Conservation (phyloP, 1,140 invertebrate species). For the Eriocheir sinensis region DNA sequence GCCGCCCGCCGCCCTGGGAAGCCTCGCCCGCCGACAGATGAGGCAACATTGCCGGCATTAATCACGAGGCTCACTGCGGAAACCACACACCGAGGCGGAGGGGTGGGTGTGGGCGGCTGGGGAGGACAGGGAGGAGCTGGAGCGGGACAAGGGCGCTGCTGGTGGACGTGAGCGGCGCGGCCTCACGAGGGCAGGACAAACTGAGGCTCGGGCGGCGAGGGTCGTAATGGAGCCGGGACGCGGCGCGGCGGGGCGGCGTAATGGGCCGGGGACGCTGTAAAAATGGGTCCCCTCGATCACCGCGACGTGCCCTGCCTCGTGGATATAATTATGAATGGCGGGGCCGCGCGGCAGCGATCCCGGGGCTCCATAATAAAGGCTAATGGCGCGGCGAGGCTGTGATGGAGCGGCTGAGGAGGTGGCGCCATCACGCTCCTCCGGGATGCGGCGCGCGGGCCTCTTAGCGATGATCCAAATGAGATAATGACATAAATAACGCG, state of each 20-base stretch:
- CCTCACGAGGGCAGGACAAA: background rate
- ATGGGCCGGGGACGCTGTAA: background rate
- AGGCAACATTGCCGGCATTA: background rate
- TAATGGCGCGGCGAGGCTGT: background rate
- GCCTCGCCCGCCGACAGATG: background rate
- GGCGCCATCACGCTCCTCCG: background rate
- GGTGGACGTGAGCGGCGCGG: background rate
- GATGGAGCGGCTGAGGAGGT: background rate
- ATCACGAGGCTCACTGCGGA: background rate
- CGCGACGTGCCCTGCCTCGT: background rate
- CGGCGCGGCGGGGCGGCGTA: background rate
- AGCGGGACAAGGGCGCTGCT: background rate
- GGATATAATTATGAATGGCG: constrained; percentile 38
- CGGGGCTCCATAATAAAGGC: constrained; percentile 14
- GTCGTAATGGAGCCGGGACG: background rate
- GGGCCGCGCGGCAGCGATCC: background rate
- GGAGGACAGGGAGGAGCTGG: background rate
- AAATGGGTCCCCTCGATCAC: constrained; percentile 3
- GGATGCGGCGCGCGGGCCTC: background rate
- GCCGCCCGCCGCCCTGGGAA: background rate
- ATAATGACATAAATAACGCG: constrained; percentile 58
- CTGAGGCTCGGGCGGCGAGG: background rate
- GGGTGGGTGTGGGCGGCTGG: background rate
- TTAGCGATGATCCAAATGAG: constrained; percentile 56
- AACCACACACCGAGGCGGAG: background rate